Base-by-base conservation (phyloP, 1,140 invertebrate genomes). In the Acyrthosiphon pisum region DNA sequence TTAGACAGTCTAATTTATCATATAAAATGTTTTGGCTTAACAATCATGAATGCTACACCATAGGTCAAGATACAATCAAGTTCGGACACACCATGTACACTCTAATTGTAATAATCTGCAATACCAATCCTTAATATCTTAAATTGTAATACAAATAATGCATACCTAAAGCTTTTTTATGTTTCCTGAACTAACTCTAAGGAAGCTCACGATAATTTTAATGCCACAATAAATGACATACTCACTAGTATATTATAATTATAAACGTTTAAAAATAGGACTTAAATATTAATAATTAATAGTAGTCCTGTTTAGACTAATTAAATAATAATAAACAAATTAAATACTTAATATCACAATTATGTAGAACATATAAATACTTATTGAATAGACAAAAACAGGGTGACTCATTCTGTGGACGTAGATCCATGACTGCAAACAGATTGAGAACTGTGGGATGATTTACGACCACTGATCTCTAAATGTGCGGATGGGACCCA, bases 401-500 rank as follows among this genome's bases (percentile, higher is more conserved):
- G 26, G 20, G 4, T 7, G 35, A 30, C 9, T 93, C 83, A 94
- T 56, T 94, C 91, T 41, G 94, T 94, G 20, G 94, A 94, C 14
- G 93, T 94, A 11, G 94, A 94, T 23, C 93, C 95, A 94, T 96
- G 95, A 94, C 95, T 96, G 90, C 95, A 96, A 7, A 96, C 95
- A 26, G 95, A 96, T 86, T 96, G 95, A 18, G 95, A 95, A 91
- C 96, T 97, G 94, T 97, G 96, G 81, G 97, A 97, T 48, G 96
- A 97, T 95, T 97, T 98, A 94, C 97, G 96, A 95, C 97, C 96
- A 93, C 97, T 95, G 93, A 96, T 97, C 95, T 98, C 98, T 94
- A 99, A 96, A 95, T 98, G 99, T n/a, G 98, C 98, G 9, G 98
- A 98, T 50, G 98, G 98, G 76, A 98, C 98, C 98, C 98, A 99